A percentile compares a stretch with the other conserved stretches of the same genome.
Conservation (phyloP, 2,113 vertebrate genomes). For the Leptobrachium ailaonicum region DNA sequence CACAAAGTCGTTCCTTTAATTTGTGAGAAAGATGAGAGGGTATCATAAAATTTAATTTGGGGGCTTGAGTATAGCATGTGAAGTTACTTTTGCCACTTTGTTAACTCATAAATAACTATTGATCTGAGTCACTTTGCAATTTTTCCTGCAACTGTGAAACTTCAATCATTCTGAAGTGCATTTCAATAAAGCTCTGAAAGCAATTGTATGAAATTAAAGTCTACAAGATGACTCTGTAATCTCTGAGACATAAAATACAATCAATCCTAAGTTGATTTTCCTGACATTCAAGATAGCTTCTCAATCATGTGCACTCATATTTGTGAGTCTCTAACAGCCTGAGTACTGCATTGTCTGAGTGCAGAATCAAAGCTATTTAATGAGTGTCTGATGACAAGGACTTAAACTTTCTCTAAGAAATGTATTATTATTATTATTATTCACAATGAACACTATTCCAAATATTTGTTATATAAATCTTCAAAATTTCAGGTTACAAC, state of each 20-base stretch:
- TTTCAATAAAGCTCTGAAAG: conserved; percentile 16
- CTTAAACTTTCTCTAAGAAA: background rate
- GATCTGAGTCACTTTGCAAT: conserved; percentile 30
- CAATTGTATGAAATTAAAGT: conserved; percentile 40
- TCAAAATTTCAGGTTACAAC: too few relatives aligned
- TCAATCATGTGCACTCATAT: conserved; percentile 27
- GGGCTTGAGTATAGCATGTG: background rate
- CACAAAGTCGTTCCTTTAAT: background rate
- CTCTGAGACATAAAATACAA: conserved; percentile 25
- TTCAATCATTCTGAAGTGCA: conserved; percentile 42
- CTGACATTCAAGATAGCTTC: conserved; percentile 11
- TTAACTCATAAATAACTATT: conserved; percentile 39
- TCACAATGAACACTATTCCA: too few relatives aligned
- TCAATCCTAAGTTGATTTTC: conserved; percentile 35
- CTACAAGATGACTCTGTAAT: conserved; percentile 34
- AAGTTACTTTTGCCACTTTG: background rate
- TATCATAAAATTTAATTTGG: conserved; percentile 1
- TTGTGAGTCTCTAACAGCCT: conserved; percentile 15
- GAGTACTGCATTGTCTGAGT: conserved; percentile 8
- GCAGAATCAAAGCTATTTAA: conserved; percentile 20
- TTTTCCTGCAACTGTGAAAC: conserved; percentile 27
- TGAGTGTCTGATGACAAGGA: conserved; percentile 13
- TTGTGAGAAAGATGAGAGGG: background rate
- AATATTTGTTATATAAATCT: too few relatives aligned
- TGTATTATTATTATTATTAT: background rate